A percentile compares a stretch with the other conserved stretches of the same genome.
Conservation (phyloP, 2,113 vertebrate species). For the Scomber japonicus region DNA sequence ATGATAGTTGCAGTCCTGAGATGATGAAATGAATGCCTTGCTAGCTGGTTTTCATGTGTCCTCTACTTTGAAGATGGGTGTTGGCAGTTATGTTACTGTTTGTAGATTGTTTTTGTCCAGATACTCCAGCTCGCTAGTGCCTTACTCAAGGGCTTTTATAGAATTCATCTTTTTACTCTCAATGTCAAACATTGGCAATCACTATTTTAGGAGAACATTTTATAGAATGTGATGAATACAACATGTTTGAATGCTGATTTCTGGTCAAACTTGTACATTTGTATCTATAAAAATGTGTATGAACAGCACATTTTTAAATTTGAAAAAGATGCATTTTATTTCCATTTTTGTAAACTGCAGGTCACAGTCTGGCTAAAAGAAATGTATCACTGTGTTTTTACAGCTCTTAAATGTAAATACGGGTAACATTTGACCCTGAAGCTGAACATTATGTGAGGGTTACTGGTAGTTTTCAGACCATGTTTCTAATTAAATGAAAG, state of each 20-base stretch:
- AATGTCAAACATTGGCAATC: background rate
- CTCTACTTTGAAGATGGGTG: background rate
- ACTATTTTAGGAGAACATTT: too few relatives aligned
- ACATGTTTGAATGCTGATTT: too few relatives aligned
- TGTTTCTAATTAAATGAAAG: background rate
- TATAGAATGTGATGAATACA: too few relatives aligned
- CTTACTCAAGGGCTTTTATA: slow-evolving; percentile 4
- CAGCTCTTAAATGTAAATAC: too few relatives aligned
- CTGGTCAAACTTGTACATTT: too few relatives aligned
- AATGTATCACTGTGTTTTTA: too few relatives aligned
- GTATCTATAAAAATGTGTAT: too few relatives aligned
- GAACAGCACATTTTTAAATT: too few relatives aligned
- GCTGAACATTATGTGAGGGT: background rate
- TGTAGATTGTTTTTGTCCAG: background rate
- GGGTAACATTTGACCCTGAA: too few relatives aligned
- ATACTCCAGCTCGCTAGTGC: background rate
- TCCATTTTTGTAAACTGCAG: too few relatives aligned
- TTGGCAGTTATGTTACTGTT: background rate
- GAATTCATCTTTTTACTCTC: background rate
- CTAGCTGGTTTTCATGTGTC: background rate
- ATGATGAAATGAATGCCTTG: background rate
- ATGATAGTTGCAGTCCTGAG: background rate
- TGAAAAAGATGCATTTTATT: too few relatives aligned
- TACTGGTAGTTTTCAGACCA: background rate
- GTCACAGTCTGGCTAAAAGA: too few relatives aligned